Percentiles rank a stretch among this genome's conserved stretches.
phyloP scores from a whole-genome alignment of 2,888 invertebrate species.

The Vesta saturnalis region DNA sequence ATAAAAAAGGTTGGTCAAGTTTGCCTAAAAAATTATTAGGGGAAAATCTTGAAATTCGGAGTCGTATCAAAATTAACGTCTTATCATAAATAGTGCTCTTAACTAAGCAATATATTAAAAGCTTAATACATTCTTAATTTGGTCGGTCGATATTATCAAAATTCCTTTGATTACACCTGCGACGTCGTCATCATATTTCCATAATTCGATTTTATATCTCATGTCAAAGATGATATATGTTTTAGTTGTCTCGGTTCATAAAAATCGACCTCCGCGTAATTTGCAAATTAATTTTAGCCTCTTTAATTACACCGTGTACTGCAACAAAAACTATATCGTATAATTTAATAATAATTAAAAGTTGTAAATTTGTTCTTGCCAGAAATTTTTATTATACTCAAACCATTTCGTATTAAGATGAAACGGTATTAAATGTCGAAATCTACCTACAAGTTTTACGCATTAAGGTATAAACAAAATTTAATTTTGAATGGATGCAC shows the following conservation, averaged over 20 bases:
- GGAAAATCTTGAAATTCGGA: too few species aligned
- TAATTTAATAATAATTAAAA: too few species aligned
- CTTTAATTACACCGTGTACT: background rate
- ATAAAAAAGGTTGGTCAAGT: slow-evolving; percentile 56
- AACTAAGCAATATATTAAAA: slow-evolving; percentile 37
- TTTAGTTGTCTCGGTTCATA: slow-evolving; percentile 15
- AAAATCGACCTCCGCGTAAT: slow-evolving; percentile 25
- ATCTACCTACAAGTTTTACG: slow-evolving; percentile 37
- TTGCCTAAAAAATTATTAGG: slow-evolving; percentile 21
- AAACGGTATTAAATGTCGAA: slow-evolving; percentile 37
- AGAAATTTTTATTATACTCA: background rate
- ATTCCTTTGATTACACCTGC: slow-evolving; percentile 40
- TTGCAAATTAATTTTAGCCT: slow-evolving; percentile 29
- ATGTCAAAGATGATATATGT: slow-evolving; percentile 36
- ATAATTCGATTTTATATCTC: slow-evolving; percentile 39
- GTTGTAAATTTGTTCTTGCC: too few species aligned
- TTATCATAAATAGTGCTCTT: slow-evolving; percentile 22
- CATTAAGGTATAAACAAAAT: slow-evolving; percentile 41
- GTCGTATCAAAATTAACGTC: slow-evolving; percentile 3
- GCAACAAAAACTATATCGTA: too few species aligned
- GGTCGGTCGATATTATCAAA: slow-evolving; percentile 31
- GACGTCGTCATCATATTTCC: slow-evolving; percentile 37
- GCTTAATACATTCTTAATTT: slow-evolving; percentile 37
- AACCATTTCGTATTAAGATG: background rate
- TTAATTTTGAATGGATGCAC: slow-evolving; percentile 40